These are phyloP conservation scores for Zaprionus vittiger DNA, from an alignment of 1,140 invertebrate species.

Conservation along the genomic window DNA sequence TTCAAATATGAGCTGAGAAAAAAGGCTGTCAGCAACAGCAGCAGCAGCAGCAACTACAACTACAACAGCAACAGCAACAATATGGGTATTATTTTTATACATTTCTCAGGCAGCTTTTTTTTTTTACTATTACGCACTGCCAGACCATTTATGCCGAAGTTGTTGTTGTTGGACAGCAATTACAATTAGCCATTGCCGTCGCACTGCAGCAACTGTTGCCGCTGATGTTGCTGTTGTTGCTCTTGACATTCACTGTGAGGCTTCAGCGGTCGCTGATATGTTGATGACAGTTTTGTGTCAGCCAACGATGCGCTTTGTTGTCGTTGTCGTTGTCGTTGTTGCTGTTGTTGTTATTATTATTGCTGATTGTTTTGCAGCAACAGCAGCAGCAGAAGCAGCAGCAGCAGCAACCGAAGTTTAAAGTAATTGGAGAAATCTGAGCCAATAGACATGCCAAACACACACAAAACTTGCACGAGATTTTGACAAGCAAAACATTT, in stretches of 20 bases:
- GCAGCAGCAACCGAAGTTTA: slow-evolving; percentile 17
- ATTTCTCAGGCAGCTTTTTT: neutral
- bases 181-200: slow-evolving; percentile 16
- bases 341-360: slow-evolving; percentile 13
- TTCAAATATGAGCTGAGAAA: slow-evolving; percentile 38
- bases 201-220: slow-evolving; percentile 17
- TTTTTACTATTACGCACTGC: slow-evolving; percentile 5
- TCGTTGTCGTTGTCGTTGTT: slow-evolving; percentile 8
- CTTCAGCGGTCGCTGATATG: slow-evolving; percentile 47
- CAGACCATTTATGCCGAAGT: slow-evolving; percentile 5
- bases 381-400: neutral
- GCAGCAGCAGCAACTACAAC: neutral
- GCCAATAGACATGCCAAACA: slow-evolving; percentile 18
- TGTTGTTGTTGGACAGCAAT: slow-evolving; percentile 11
- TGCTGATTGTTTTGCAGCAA: neutral
- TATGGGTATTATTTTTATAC: slow-evolving; percentile 21
- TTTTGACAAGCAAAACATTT: neutral
- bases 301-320: slow-evolving; percentile 48
- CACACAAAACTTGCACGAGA: neutral
- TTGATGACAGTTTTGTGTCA: slow-evolving; percentile 76
- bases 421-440: slow-evolving; percentile 79
- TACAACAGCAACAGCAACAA: slow-evolving; percentile 9
- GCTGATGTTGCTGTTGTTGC: slow-evolving; percentile 23
- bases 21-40: slow-evolving; percentile 2
- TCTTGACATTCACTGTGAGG: slow-evolving; percentile 51